Evolutionary conservation across 2,113 vertebrate species (phyloP).

Genomic region (Echinops telfairi): DNA sequence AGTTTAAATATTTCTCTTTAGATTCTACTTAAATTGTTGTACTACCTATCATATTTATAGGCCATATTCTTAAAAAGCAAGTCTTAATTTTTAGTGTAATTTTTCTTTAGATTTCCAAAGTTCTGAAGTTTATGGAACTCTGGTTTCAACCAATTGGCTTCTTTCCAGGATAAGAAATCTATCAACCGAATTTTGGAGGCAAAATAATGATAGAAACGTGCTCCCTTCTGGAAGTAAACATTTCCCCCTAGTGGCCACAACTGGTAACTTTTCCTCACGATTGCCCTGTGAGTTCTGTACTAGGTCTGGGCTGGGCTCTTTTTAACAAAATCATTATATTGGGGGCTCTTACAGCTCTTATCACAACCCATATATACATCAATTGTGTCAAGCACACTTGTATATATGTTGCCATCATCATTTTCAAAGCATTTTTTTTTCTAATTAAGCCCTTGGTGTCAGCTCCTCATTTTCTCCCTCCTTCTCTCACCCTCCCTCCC

Average conservation of each 20-base stretch:
- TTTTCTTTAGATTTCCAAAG: too few species aligned
- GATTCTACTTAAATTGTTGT: neutral
- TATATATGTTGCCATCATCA: too few species aligned
- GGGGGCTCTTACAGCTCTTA: too few species aligned
- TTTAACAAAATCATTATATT: too few species aligned
- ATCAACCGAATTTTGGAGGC: neutral
- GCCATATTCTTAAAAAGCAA: neutral
- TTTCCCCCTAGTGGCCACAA: neutral
- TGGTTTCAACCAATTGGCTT: neutral
- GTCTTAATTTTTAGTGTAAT: too few species aligned
- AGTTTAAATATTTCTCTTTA: neutral
- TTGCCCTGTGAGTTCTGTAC: neutral
- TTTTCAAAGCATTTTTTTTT: too few species aligned
- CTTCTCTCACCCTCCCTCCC: neutral
- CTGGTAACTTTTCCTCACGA: neutral
- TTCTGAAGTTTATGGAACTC: neutral
- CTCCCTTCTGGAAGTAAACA: neutral
- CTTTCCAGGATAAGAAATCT: neutral
- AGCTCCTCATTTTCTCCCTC: too few species aligned
- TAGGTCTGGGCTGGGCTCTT: too few species aligned
- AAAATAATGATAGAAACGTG: neutral
- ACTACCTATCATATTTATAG: neutral
- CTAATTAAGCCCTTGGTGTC: too few species aligned
- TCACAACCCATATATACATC: too few species aligned
- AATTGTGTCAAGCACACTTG: too few species aligned